Conservation (phyloP, 2,113 vertebrate species). For the Cochlearius cochlearius region DNA sequence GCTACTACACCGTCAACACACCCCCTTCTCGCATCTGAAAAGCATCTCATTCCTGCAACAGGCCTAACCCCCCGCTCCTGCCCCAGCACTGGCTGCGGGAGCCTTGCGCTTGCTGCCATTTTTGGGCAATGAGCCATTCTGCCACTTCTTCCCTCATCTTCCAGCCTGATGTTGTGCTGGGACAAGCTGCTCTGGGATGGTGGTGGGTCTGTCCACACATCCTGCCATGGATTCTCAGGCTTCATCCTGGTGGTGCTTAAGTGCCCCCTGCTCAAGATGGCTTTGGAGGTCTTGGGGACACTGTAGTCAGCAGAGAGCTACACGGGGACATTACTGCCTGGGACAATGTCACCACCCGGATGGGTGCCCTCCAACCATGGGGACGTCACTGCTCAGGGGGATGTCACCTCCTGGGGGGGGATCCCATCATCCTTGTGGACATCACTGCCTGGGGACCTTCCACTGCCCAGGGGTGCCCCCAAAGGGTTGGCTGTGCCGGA, state of each 20-base stretch:
- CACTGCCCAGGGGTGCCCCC: background rate
- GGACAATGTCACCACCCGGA: no score
- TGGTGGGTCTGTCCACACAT: no score
- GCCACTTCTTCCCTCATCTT: background rate
- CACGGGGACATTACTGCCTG: no score
- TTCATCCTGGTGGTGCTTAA: background rate
- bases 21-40: no score
- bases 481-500: background rate
- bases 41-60: rapidly evolving
- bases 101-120: background rate
- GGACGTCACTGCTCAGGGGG: no score
- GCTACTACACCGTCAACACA: background rate
- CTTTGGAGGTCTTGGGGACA: slow-evolving; percentile 22
- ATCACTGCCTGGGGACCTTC: background rate
- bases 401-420: rapidly evolving
- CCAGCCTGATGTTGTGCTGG: no score
- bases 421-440: background rate
- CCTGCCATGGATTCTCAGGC: background rate
- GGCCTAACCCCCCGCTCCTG: background rate
- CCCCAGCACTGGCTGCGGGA: rapidly evolving
- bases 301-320: background rate
- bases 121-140: background rate
- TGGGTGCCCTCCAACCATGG: no score
- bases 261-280: background rate
- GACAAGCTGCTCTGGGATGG: background rate